Percentiles rank a stretch among this genome's conserved stretches.
These are phyloP conservation scores for Daktulosphaira vitifoliae DNA, from an alignment of 1,140 invertebrate species.

Conservation along the genomic window DNA sequence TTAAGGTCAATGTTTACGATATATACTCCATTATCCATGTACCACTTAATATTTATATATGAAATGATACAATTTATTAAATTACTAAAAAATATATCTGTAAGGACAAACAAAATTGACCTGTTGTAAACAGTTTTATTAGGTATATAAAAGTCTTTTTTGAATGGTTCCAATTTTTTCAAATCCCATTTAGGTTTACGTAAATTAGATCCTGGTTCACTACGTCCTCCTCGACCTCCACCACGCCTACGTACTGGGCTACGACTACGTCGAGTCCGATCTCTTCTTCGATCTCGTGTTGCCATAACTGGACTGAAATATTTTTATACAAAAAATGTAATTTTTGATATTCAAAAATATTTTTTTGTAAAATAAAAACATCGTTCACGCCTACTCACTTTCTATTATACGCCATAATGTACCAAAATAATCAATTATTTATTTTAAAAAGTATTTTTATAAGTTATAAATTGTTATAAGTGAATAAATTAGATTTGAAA, in stretches of 20 bases:
- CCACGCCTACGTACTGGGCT: constrained; percentile 38
- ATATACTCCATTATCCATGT: too few relatives aligned
- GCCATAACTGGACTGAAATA: background rate
- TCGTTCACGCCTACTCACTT: background rate
- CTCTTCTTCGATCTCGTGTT: constrained; percentile 32
- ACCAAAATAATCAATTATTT: too few relatives aligned
- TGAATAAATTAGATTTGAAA: too few relatives aligned
- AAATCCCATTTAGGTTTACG: constrained; percentile 65
- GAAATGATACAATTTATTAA: too few relatives aligned
- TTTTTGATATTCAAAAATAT: background rate
- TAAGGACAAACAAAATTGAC: too few relatives aligned
- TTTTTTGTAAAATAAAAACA: background rate
- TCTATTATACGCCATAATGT: background rate
- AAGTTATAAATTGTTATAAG: too few relatives aligned
- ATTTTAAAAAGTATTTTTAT: too few relatives aligned
- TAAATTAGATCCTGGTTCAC: constrained; percentile 41
- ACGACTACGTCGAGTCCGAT: constrained; percentile 35
- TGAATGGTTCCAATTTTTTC: constrained; percentile 69
- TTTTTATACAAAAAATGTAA: background rate
- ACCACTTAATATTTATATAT: too few relatives aligned
- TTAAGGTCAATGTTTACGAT: too few relatives aligned
- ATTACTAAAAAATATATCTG: too few relatives aligned
- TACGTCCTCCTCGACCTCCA: constrained; percentile 41
- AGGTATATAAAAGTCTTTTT: constrained; percentile 90
- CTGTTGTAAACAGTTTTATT: constrained; percentile 61